Evolutionary conservation across 30 jellyfish, hydroid and myxozoan genomes (phyloP), one percentile per base, ranked within the genome.

Genomic region (Morbakka virulenta): DNA sequence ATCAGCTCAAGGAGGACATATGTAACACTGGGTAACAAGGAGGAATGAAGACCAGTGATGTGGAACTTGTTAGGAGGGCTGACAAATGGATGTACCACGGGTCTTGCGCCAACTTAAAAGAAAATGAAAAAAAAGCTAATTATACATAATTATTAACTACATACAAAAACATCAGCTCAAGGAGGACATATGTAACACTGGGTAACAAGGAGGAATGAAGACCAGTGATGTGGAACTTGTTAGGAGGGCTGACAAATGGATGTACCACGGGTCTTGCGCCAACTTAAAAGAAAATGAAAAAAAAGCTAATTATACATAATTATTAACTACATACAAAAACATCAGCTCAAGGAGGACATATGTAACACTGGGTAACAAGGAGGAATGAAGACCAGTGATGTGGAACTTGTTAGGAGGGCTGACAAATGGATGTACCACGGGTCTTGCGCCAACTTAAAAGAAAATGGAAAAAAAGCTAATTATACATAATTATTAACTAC

Each of bases 111-210:
- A 11, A 69, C 96, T 83, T 49, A n/a, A 3, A 52, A 63, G 50
- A 2, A 28, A 61, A 33, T 9, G 22, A 23, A 71, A 2, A 62
- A 4, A n/a, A n/a, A n/a, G n/a, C n/a, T n/a, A n/a, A n/a, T n/a
- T n/a, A n/a, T n/a, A n/a, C n/a, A n/a, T n/a, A n/a, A n/a, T n/a
- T n/a, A n/a, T n/a, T n/a, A n/a, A n/a, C n/a, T n/a, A n/a, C n/a
- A n/a, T n/a, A n/a, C n/a, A 74, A 91, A 64, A 91, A 91, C 84
- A 91, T 91, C 35, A 91, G 72, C 35, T 91, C 98, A 62, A 91
- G 81, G 25, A 91, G 88, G 20, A 91, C 70, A 71, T 91, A 96
- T 0, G 85, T 73, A 2, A 91, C 98, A 32, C 81, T 64, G 6
- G 96, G 86, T 20, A 91, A 83, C 26, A 79, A 62, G 12, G 95